Evolutionary conservation across 1,140 invertebrate species (phyloP), one percentile per base, ranked within the genome.

Genomic region (Galleria mellonella): DNA sequence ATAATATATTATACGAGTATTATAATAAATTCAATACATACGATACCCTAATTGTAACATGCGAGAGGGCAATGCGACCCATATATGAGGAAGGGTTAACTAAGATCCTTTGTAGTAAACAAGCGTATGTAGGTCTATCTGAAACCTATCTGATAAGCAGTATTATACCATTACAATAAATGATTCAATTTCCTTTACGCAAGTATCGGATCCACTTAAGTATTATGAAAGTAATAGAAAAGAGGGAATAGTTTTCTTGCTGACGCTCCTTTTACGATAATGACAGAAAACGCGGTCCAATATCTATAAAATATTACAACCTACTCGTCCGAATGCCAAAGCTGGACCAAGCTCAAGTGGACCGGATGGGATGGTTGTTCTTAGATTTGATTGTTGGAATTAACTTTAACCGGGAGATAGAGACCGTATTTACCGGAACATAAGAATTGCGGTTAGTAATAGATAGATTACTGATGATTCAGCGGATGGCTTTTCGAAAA

Each of bases 221-320:
- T 78, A 79, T 82, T 84, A 84, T 79, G 72, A 82, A 74, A 73
- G 77, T 73, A 79, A 79, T 82, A 73, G 68, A 72, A 49, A 60
- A 67, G 68, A 73, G 71, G 61, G 75, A 79, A 82, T 83, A 83
- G 79, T 83, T 83, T 83, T 81, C 72, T 77, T 79, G 75, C 72
- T 82, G 79, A 81, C 74, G 74, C 67, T 83, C 64, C 68, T 81
- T 78, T 82, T 77, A 79, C 75, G 72, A 82, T 84, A 84, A 84
- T 82, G 72, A 82, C 62, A 70, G 70, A 69, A 76, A 82, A 77
- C 69, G 74, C 68, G 70, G 68, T 79, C 72, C 72, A 76, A 76
- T 79, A 79, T 76, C 72, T 79, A 79, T 79, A 76, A 79, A 79
- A 72, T 79, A 72, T 76, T 71, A 76, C 62, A 74, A 70, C 62